A percentile compares a stretch with the other conserved stretches of the same genome.
phyloP scores from a whole-genome alignment of 2,113 vertebrate species.

The Ptychochromis oligacanthus region DNA sequence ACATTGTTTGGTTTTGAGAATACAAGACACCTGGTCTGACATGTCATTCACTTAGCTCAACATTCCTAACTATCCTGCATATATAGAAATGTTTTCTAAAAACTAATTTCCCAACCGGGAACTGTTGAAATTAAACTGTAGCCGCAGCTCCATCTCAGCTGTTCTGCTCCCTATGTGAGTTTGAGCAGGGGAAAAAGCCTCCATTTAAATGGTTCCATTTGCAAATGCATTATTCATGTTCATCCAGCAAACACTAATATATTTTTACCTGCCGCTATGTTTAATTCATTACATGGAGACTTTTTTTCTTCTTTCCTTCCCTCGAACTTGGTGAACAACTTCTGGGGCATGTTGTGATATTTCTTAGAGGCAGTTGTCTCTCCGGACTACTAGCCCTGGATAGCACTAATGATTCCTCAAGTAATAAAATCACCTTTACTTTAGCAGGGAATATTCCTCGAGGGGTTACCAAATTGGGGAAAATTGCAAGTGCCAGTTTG shows the following conservation, averaged over 20 bases:
- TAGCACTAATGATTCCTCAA: conserved; percentile 36
- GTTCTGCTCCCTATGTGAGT: conserved; percentile 16
- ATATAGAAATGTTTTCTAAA: conserved; percentile 10
- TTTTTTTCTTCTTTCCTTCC: not conserved
- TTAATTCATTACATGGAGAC: conserved; percentile 53
- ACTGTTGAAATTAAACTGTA: conserved; percentile 37
- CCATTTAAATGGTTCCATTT: conserved; percentile 51
- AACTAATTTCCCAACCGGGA: conserved; percentile 47
- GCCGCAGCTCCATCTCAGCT: conserved; percentile 7
- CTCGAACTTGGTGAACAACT: conserved; percentile 26
- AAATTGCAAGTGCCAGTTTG: conserved; percentile 11
- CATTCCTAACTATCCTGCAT: conserved; percentile 1
- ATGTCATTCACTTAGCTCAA: not conserved
- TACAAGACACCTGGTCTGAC: not conserved
- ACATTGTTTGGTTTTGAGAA: not conserved
- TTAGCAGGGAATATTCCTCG: not conserved
- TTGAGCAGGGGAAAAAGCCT: not conserved
- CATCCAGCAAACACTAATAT: conserved; percentile 42
- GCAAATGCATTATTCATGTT: conserved; percentile 64
- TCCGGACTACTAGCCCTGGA: not conserved
- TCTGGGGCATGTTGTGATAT: conserved; percentile 27
- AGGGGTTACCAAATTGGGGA: conserved; percentile 6
- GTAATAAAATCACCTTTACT: not conserved
- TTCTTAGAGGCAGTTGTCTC: conserved; percentile 13
- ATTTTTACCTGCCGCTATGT: conserved; percentile 54